phyloP scores from a whole-genome alignment of 2,888 invertebrate species.

The Drosophila testacea region DNA sequence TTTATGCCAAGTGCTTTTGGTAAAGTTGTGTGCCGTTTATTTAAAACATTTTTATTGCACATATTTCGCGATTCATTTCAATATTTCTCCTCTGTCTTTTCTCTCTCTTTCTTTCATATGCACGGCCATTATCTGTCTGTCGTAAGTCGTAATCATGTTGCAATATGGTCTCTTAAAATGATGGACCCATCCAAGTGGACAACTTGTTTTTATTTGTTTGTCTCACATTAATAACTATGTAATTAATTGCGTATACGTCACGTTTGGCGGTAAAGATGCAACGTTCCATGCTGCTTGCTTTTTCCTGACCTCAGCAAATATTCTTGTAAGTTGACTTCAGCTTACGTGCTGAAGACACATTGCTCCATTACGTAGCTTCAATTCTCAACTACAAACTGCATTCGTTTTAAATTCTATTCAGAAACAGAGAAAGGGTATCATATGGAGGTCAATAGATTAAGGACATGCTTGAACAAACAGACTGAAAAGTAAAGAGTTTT shows the following conservation, averaged over 20 bases:
- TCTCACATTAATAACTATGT: conserved; percentile 50
- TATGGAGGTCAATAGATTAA: conserved; percentile 14
- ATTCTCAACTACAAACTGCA: conserved; percentile 29
- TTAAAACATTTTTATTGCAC: conserved; percentile 72
- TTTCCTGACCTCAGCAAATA: conserved; percentile 22
- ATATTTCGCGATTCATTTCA: conserved; percentile 68
- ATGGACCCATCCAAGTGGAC: conserved; percentile 42
- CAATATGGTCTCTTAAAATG: conserved; percentile 69
- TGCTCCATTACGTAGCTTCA: conserved; percentile 28
- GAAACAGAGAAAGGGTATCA: conserved; percentile 1
- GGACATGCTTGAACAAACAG: neutral
- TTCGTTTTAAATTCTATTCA: conserved; percentile 21
- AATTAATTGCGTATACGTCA: conserved; percentile 72
- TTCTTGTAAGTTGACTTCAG: conserved; percentile 29
- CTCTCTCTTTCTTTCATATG: neutral
- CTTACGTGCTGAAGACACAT: conserved; percentile 11
- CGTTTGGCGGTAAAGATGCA: conserved; percentile 40
- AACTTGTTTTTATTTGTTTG: conserved; percentile 36
- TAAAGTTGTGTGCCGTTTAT: conserved; percentile 66
- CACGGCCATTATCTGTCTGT: conserved; percentile 1
- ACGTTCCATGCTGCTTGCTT: conserved; percentile 1
- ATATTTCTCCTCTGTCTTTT: conserved; percentile 26
- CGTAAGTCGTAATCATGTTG: conserved; percentile 59
- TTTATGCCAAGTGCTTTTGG: conserved; percentile 63
- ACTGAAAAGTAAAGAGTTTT: neutral